Conservation (phyloP, 2,797 vertebrate species). For the Sylvilagus floridanus region DNA sequence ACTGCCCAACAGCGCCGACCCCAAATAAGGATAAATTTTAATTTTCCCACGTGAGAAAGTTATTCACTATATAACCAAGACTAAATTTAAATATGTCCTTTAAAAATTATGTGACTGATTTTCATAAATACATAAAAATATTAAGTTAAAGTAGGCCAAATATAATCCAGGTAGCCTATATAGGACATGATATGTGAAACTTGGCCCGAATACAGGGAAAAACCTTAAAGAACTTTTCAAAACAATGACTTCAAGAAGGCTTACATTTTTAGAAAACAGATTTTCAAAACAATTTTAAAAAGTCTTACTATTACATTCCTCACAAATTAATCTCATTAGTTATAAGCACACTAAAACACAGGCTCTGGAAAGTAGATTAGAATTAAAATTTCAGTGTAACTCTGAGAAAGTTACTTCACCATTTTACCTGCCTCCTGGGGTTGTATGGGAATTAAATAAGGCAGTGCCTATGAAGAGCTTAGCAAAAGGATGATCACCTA, state of each 20-base stretch:
- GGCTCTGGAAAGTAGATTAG: background rate
- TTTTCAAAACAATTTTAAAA: background rate
- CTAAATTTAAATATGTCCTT: slow-evolving; percentile 10
- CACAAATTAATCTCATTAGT: background rate
- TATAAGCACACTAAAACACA: background rate
- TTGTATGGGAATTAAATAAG: background rate
- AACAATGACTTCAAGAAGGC: background rate
- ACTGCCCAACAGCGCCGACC: too few relatives aligned
- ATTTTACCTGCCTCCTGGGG: background rate
- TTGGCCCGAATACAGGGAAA: background rate
- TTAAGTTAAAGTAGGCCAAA: background rate
- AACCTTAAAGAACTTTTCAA: background rate
- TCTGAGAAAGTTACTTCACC: background rate
- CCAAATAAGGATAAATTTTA: background rate
- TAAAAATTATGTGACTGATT: slow-evolving; percentile 42
- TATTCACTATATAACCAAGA: background rate
- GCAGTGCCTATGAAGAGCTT: background rate
- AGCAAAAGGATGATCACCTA: background rate
- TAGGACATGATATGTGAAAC: background rate
- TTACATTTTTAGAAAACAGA: background rate
- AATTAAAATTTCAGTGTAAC: slow-evolving; percentile 8
- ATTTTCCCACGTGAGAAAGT: background rate
- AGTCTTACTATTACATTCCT: background rate
- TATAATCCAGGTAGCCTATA: background rate
- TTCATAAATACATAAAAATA: background rate